Evolutionary conservation across 2,888 invertebrate genomes (phyloP), one percentile per base, ranked within the genome.

Genomic region (Halictus ligatus): DNA sequence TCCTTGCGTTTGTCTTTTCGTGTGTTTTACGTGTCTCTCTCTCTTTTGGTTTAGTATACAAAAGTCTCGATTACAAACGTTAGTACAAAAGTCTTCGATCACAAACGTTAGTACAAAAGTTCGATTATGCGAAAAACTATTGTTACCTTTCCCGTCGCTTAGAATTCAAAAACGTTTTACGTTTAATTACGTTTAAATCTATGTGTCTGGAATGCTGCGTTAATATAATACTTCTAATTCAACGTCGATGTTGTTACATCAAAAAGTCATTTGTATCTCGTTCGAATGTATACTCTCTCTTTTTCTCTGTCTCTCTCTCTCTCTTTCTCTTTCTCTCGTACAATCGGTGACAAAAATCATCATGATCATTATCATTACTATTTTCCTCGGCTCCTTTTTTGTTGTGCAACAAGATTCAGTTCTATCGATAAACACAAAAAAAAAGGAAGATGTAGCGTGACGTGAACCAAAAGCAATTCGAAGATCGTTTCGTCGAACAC

Each of bases 141-240:
- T 79, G 72, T 84, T 84, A 81, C 43, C 60, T 75, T 80, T 60
- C 73, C 58, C 71, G 46, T 77, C 69, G 40, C 81, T 81, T 87
- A 87, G 50, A 87, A 80, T 75, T 80, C 64, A 83, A 82, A 74
- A 58, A 58, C 58, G 58, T 64, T 35, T 35, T 43, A 71, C 60
- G 78, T 87, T 87, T 43, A 40, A 88, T 76, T 69, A 79, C 46
- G 64, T 85, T 71, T 43, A 85, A 80, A 87, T 40, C 83, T 88
- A 87, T 84, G 77, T 21, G 40, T 82, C 81, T 91, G 90, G 91
- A 90, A 90, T 90, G 90, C 80, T 86, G 87, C 21, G 64, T 87
- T 75, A 81, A 80, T 87, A 91, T 87, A 91, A 90, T 89, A 91
- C 88, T 89, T 89, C 73, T 84, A 83, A 76, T 78, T 86, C 64